A percentile compares a stretch with the other conserved stretches of the same genome.
Conservation (phyloP, 2,797 vertebrate genomes). For the Lophius americanus region DNA sequence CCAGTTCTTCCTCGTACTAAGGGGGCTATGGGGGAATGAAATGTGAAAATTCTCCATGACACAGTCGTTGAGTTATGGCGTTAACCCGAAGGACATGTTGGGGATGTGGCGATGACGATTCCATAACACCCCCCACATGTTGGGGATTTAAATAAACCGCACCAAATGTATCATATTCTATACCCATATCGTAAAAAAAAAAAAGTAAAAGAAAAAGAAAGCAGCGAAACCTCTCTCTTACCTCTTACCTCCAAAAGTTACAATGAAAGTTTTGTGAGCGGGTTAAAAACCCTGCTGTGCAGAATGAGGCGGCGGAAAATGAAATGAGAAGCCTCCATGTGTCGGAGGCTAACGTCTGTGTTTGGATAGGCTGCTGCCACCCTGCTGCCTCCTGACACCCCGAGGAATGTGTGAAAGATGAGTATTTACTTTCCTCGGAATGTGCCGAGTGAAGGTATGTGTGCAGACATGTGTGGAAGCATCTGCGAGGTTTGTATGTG, state of each 20-base stretch:
- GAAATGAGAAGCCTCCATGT: conserved; percentile 43
- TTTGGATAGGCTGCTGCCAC: conserved; percentile 60
- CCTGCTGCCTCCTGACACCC: conserved; percentile 48
- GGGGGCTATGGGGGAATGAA: no score
- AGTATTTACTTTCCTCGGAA: conserved; percentile 75
- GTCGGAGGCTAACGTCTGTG: conserved; percentile 33
- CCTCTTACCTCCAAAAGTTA: conserved; percentile 6
- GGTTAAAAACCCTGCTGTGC: conserved; percentile 25
- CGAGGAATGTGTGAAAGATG: conserved; percentile 70
- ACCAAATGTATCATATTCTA: neutral
- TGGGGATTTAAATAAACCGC: neutral
- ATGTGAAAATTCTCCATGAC: no score
- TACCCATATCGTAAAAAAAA: no score
- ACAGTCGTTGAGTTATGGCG: no score
- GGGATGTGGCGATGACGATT: no score
- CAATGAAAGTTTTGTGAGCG: conserved; percentile 31
- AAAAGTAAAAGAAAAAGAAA: no score
- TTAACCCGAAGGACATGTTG: no score
- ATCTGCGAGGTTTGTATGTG: conserved; percentile 4
- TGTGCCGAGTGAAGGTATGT: conserved; percentile 42
- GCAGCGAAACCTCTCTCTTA: neutral
- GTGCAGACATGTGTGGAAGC: neutral
- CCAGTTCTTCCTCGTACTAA: no score
- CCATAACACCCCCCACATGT: no score
- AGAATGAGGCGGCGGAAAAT: conserved; percentile 42